phyloP scores from a whole-genome alignment of 2,888 invertebrate genomes.

The Sphaerophoria taeniata region DNA sequence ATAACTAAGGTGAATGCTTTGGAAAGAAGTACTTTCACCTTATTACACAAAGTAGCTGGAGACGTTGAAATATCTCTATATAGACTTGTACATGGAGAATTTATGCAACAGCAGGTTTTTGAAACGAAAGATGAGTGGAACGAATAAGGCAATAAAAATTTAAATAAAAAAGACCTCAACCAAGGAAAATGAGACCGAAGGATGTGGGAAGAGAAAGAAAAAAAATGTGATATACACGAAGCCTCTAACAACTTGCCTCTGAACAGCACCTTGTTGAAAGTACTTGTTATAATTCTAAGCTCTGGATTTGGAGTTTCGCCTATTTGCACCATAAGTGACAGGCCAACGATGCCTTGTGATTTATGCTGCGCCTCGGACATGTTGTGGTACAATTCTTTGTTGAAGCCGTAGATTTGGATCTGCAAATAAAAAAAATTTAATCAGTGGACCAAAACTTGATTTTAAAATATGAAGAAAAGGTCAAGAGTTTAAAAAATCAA shows the following conservation, averaged over 20 bases:
- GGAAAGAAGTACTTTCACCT: slow-evolving; percentile 8
- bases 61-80: background rate
- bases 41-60: background rate
- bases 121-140: background rate
- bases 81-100: background rate
- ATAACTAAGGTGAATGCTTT: slow-evolving; percentile 2
- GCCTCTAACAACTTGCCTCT: slow-evolving; percentile 87
- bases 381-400: slow-evolving; percentile 97
- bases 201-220: slow-evolving; percentile 53
- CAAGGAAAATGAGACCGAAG: no score
- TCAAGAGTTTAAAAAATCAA: background rate
- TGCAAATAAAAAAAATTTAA: slow-evolving; percentile 82
- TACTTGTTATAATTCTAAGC: slow-evolving; percentile 92
- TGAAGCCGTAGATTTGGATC: slow-evolving; percentile 98
- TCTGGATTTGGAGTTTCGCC: slow-evolving; percentile 94
- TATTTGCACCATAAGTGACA: slow-evolving; percentile 97
- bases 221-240: background rate
- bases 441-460: background rate
- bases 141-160: background rate
- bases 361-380: slow-evolving; percentile 98
- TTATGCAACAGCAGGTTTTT: background rate
- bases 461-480: background rate
- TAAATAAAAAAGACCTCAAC: slow-evolving; percentile 10
- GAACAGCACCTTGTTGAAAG: slow-evolving; percentile 92
- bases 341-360: slow-evolving; percentile 97